Evolutionary conservation across 1,140 invertebrate genomes (phyloP), one percentile per base, ranked within the genome.

Genomic region (Antheraea pernyi): DNA sequence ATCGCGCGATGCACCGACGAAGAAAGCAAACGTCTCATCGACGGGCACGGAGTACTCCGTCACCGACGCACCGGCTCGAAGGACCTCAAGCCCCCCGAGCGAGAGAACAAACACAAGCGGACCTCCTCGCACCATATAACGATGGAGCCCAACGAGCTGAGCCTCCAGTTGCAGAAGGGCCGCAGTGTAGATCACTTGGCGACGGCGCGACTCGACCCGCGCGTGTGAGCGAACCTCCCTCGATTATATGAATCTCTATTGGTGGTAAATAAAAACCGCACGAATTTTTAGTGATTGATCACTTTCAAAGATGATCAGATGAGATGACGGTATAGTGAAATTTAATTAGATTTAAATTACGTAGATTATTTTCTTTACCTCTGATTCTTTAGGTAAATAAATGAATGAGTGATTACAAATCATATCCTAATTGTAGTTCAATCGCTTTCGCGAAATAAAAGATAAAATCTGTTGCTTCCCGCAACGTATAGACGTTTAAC

Each of bases 41-140:
- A 92, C 59, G 76, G 81, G 71, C 88, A 91, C 58, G 94, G 89
- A 69, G 93, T 93, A 64, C 75, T 94, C 61, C 88, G 94, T 4
- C 94, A 94, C 85, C 91, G 94, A 5, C 86, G 94, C 70, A 94
- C 94, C 19, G 92, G 93, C 78, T 94, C 93, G 3, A 92, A 91
- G 78, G 94, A 94, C 78, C 75, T 94, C 65, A 93, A 93, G 73
- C 75, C 82, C 22, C 80, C 84, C 46, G 39, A 42, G 11, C 2
- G 39, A 11, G 78, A 79, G 30, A 65, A 69, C 5, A 75, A 80
- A 62, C 90, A 93, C 84, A 91, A 92, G 76, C 86, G 92, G 16
- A 92, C 88, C 30, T 89, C 91, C 16, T 91, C 89, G 11, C 92
- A 93, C 65, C 92, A 92, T 81, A 79, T 92, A 70, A 88, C 91